phyloP scores from a whole-genome alignment of 2,888 invertebrate species.

The Noctua janthina region DNA sequence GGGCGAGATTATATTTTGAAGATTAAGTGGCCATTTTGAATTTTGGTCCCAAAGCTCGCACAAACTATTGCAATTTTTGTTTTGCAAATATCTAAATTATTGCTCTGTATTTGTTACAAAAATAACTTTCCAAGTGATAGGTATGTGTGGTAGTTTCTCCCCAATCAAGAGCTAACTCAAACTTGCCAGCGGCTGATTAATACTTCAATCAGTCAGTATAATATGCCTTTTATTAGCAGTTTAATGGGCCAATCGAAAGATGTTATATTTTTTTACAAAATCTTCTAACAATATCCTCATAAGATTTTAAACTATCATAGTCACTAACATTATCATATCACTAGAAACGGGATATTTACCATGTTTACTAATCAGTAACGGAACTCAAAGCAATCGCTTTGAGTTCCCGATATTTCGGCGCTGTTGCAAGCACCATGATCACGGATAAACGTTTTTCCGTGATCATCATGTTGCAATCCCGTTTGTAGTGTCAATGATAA shows the following conservation, averaged over 20 bases:
- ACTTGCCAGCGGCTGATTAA: neutral
- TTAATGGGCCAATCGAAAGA: neutral
- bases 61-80: neutral
- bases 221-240: too few species aligned
- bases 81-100: neutral
- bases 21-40: neutral
- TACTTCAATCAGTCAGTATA: neutral
- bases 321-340: too few species aligned
- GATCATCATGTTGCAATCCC: too few species aligned
- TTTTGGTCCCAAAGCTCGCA: neutral
- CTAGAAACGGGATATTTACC: too few species aligned
- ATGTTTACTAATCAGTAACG: too few species aligned
- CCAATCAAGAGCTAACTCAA: neutral
- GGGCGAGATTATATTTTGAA: conserved; percentile 13
- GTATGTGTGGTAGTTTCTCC: neutral
- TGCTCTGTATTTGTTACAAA: neutral
- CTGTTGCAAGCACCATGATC: too few species aligned
- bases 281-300: neutral
- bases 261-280: too few species aligned
- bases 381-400: too few species aligned
- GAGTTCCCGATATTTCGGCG: too few species aligned
- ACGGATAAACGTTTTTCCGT: too few species aligned
- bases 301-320: too few species aligned
- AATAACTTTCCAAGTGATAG: neutral
- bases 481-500: too few species aligned